Evolutionary conservation across 35 echinoderm and acorn worm species (phyloP).

Genomic region (Chiridota heheva): DNA sequence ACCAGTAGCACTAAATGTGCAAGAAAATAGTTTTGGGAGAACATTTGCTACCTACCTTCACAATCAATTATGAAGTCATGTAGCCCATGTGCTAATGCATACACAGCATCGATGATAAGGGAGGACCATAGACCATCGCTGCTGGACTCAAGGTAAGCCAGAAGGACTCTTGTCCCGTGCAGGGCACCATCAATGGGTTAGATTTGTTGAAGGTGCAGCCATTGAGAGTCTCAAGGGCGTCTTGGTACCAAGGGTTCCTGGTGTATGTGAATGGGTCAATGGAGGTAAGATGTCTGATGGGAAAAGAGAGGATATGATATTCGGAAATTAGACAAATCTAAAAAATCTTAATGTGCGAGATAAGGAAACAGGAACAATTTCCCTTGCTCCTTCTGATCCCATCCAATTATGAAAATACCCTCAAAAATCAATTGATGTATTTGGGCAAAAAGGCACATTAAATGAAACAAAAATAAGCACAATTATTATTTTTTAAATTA

Average conservation of each 20-base stretch:
- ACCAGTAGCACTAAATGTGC: too few species aligned
- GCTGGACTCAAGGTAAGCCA: constrained; percentile 34
- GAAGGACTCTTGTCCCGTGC: constrained; percentile 55
- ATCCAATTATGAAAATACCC: too few species aligned
- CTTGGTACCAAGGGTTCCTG: constrained; percentile 82
- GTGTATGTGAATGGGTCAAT: constrained; percentile 66
- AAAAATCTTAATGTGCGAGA: too few species aligned
- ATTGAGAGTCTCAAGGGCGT: constrained; percentile 43
- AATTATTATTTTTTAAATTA: too few species aligned
- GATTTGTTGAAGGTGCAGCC: constrained; percentile 47
- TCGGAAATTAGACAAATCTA: constrained; percentile 1
- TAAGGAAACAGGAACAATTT: too few species aligned
- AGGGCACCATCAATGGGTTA: background rate
- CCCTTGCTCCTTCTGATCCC: too few species aligned
- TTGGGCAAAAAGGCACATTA: too few species aligned
- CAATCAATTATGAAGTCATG: constrained; percentile 62
- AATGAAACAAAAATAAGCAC: too few species aligned
- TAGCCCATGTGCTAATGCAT: constrained; percentile 68
- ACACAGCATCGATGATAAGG: constrained; percentile 90
- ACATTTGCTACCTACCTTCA: constrained; percentile 37
- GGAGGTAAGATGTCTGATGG: constrained; percentile 44
- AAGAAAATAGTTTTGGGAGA: background rate
- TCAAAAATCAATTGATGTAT: too few species aligned
- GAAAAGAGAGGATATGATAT: background rate
- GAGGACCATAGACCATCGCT: constrained; percentile 53